Evolutionary conservation across 92 coral and sea anemone genomes (phyloP).

Genomic region (Zoanthus sansibaricus): DNA sequence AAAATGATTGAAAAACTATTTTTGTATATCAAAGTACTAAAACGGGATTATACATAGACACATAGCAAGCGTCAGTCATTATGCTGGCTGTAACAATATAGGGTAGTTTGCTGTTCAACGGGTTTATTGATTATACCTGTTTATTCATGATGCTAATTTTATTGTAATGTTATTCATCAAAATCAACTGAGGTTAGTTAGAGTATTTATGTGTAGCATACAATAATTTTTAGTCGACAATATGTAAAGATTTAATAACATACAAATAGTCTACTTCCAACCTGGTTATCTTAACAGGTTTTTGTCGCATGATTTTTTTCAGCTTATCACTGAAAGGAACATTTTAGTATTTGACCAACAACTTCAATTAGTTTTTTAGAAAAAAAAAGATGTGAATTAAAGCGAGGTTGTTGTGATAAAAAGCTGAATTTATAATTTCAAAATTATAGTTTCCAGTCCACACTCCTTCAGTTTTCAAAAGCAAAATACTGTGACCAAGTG

Average conservation of each 20-base stretch:
- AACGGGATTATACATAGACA: background rate
- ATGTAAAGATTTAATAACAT: background rate
- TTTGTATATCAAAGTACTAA: slow-evolving; percentile 13
- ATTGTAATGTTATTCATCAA: background rate
- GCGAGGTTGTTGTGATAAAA: too few species aligned
- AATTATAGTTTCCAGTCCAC: too few species aligned
- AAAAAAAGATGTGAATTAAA: too few species aligned
- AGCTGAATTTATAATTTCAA: too few species aligned
- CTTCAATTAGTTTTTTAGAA: too few species aligned
- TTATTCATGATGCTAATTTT: background rate
- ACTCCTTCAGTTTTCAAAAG: too few species aligned
- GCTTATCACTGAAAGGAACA: too few species aligned
- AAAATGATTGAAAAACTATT: slow-evolving; percentile 15
- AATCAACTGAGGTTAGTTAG: background rate
- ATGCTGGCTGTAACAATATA: background rate
- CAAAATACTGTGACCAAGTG: too few species aligned
- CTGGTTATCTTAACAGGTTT: too few species aligned
- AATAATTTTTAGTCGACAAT: background rate
- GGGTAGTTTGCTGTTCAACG: background rate
- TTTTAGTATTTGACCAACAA: too few species aligned
- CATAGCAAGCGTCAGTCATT: slow-evolving; percentile 1
- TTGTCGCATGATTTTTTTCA: too few species aligned
- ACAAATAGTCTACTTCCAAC: background rate
- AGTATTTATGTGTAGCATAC: background rate
- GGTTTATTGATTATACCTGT: background rate